Base-by-base conservation (phyloP, 2,888 invertebrate species). In the Polylopha cassiicola region DNA sequence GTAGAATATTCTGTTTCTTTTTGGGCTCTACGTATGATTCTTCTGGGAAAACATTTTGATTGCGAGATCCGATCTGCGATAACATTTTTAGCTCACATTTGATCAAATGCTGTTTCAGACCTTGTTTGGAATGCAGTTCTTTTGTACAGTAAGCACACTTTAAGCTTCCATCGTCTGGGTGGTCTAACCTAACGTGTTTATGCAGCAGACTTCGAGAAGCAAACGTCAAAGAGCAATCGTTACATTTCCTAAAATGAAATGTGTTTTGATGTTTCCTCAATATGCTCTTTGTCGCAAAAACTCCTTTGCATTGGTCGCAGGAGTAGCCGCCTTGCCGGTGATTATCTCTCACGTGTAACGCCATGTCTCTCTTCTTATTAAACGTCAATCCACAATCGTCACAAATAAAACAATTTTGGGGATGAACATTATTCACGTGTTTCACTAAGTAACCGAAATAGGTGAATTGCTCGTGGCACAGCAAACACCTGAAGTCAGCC, bases 71-170 rank as follows among this genome's bases (percentile, higher is more conserved):
- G 50, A 39, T 16, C 3, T 58, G 57, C 0, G 62, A 36, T 0
- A 61, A 29, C 0, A 56, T 37, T 48, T 63, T 77, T 1, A 65
- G 58, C 48, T 72, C 70, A 43, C 84, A 84, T 45, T 64, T 75
- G 9, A 58, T 62, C 1, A 65, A 50, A 37, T 84, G 84, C 22
- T 71, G 66, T 27, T 61, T 65, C 3, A 82, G 47, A 1, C 77
- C 77, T 30, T 71, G 61, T 1, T 59, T 43, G 0, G 77, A 66
- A 43, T 74, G 69, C 3, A 69, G 69, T 28, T 66, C 55, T 47
- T 77, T 77, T 0, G 63, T 60, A 30, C 84, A 84, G 43, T 65
- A 67, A n/a, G 51, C 55, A 36, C 82, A 84, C 10, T 69, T 72
- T n/a, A 66, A 51, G 17, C 48, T 58, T 1, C 54, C 62, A 7